Evolutionary conservation across 35 echinoderm and acorn worm genomes (phyloP), one percentile per base, ranked within the genome.

Genomic region (Strongylocentrotus purpuratus): DNA sequence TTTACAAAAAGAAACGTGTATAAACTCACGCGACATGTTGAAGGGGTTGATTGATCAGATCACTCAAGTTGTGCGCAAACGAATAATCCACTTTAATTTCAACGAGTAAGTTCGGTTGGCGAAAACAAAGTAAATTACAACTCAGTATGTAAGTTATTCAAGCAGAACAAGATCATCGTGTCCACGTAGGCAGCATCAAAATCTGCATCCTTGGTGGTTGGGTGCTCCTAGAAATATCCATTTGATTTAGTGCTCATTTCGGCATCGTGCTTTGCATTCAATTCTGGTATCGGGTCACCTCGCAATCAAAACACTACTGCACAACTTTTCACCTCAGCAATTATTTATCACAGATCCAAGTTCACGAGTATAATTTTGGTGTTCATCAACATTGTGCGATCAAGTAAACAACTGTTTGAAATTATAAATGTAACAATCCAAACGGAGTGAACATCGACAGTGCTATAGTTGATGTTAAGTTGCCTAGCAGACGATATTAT

Each of bases 1-100:
- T 41, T 41, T 41, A 78, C 25, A 78, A 28, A 59, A 78, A n/a
- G 25, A n/a, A 78, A 78, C n/a, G 1, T n/a, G 4, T 78, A 8
- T 7, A 78, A 78, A 78, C 65, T 78, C 28, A 78, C 65, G 25
- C 28, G 65, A 78, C 65, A 78, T 78, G 65, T 78, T 78, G 65
- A 78, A 78, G 22, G 65, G 65, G 18, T 22, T 78, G 65, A 78
- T 78, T 78, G 65, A 78, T 78, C 65, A 78, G 65, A 59, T 78
- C 65, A 78, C 65, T 22, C 65, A 7, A 78, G 65, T 18, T 78
- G 65, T 15, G 65, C 20, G 28, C 65, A 78, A 78, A 78, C 65
- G 65, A 78, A 78, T 78, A 78, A 78, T 78, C 65, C 65, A 78
- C 65, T 78, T 78, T 28, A 78, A 78, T 78, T 78, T 59, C 65